These are phyloP conservation scores for Saimiri boliviensis DNA, from an alignment of 2,113 vertebrate genomes.

Conservation along the genomic window DNA sequence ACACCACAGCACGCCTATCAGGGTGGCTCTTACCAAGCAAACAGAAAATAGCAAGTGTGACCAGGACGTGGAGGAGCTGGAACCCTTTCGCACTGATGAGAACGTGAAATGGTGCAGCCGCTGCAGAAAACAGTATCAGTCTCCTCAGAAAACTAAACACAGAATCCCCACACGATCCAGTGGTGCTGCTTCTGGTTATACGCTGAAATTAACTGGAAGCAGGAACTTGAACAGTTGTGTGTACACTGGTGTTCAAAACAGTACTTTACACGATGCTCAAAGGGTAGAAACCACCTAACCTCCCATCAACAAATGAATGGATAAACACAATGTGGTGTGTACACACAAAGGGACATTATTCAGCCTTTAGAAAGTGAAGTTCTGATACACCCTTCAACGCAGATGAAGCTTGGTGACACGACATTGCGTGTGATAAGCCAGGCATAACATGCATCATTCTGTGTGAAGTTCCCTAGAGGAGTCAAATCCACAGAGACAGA, in stretches of 20 bases:
- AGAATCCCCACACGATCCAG: not conserved
- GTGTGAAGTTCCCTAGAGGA: accelerated
- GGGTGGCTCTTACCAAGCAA: not conserved
- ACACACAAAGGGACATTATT: too few species aligned
- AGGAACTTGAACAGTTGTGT: not conserved
- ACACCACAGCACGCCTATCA: too few species aligned
- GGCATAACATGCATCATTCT: not conserved
- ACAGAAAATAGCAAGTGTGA: not conserved
- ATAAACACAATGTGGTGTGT: not conserved
- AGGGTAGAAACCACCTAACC: too few species aligned
- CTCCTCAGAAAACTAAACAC: not conserved
- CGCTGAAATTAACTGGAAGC: accelerated
- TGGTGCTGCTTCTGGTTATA: not conserved
- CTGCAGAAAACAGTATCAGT: not conserved
- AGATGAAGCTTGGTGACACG: accelerated
- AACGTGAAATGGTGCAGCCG: not conserved
- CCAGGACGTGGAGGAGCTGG: not conserved
- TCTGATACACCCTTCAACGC: too few species aligned
- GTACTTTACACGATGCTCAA: not conserved
- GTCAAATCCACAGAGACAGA: not conserved
- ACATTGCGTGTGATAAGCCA: accelerated
- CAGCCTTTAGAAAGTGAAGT: not conserved
- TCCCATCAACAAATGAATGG: accelerated
- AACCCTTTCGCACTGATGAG: not conserved
- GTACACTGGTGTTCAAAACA: not conserved